Base-by-base conservation (phyloP, 2,797 vertebrate genomes). In the Karalla daura region DNA sequence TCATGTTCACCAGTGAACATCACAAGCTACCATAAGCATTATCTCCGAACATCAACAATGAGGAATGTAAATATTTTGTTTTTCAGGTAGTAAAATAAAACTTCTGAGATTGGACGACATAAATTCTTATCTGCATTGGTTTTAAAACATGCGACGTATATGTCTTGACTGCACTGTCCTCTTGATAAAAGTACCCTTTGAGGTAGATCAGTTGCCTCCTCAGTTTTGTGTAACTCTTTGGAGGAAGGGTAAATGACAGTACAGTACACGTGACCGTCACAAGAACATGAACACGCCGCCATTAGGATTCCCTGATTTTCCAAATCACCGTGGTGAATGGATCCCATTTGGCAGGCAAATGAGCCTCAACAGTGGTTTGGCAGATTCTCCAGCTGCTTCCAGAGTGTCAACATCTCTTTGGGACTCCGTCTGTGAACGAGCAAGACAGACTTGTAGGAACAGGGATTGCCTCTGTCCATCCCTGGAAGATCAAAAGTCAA, bases 351-450 rank as follows among this genome's bases (percentile, higher is more conserved):
- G 18, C 70, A 86, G 59, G 53, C 75, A 88, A 88, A 91, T 82
- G 50, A 80, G 63, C 36, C 30, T 87, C 81, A 93, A 79, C 93
- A 94, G 7, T 69, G 74, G 27, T 56, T 32, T 0, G 77, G 66
- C 13, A 87, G 67, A 25, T 75, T 70, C 46, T 80, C 76, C 11
- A 94, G 89, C 39, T 84, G 63, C 32, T 74, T 80, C 94, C 94
- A 95, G 8, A 95, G 67, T 0, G 74, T 86, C 46, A 95, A 63
- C 84, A 94, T 94, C 74, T 95, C 89, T 15, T 88, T 91, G 3
- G 94, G 93, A 59, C 63, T 90, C 13, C 93, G 87, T 28, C 85
- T 89, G 78, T 95, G 94, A 56, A 95, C 94, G 1, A 95, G 86
- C 54, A 95, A 51, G 15, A 95, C 86, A 1, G 88, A 89, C 32